Base-by-base conservation (phyloP, 2,888 invertebrate genomes). In the Macrosoma leucophasiata region DNA sequence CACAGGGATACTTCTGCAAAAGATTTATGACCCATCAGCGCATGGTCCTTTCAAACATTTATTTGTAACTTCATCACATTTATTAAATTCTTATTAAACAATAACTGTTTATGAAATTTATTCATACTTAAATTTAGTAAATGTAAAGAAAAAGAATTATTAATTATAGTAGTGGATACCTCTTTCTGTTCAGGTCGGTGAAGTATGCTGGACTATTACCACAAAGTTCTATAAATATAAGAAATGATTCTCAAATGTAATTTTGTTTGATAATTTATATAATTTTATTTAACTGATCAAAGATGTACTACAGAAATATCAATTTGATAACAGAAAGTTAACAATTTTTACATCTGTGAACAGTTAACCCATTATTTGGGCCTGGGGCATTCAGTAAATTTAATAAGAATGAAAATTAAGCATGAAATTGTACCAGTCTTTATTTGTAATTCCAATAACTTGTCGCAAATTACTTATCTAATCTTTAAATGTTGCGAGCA, bases 1-100 rank as follows among this genome's bases (percentile, higher is more conserved):
- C 87, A 86, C 86, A 87, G 85, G 87, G 86, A 87, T 85, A 86
- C 84, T 90, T 91, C 91, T 91, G 91, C 89, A 91, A 89, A 91
- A 91, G 90, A 91, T 89, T 79, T 84, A 89, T 84, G 90, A 88
- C 90, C 89, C 88, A 86, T 89, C 86, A 89, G 88, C 87, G 82
- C 62, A 73, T 68, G 70, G 74, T 67, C 71, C 68, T 64, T 68
- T 69, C 63, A 69, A 61, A 66, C 58, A 67, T 48, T 58, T n/a
- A n/a, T n/a, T n/a, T n/a, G n/a, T n/a, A 48, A 58, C 57, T 68
- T 66, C 55, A 55, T 49, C 50, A 43, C 60, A 51, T 43, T 39
- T n/a, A 48, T 44, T 41, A 42, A 29, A 55, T 42, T 53, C 49
- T 51, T 52, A 48, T 44, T 47, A 44, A 43, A 55, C 35, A 42